Evolutionary conservation across 1,140 invertebrate species (phyloP).

Genomic region (Drosophila repletoides): DNA sequence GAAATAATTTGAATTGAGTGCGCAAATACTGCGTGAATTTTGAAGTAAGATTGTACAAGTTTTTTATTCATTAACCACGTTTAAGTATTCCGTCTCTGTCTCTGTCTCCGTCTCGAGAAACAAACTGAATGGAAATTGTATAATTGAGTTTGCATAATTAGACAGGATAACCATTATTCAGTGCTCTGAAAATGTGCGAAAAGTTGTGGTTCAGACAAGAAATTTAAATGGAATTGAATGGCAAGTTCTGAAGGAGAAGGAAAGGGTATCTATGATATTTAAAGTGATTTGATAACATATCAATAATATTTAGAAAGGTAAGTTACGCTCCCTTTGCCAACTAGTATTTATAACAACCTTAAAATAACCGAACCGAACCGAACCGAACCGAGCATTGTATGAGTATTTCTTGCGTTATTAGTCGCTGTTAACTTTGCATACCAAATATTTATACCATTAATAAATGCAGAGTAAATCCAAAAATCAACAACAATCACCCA

Average conservation of each 20-base stretch:
- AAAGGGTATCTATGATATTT: no score
- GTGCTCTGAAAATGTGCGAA: background rate
- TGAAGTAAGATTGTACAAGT: slow-evolving; percentile 40
- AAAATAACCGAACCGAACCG: no score
- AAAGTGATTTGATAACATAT: no score
- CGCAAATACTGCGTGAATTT: slow-evolving; percentile 54
- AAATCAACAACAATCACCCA: slow-evolving; percentile 32
- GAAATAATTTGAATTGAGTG: slow-evolving; percentile 75
- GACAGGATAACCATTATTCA: slow-evolving; percentile 60
- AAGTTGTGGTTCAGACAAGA: no score
- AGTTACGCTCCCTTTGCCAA: no score
- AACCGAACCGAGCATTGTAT: no score
- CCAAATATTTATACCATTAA: slow-evolving; percentile 51
- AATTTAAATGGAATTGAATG: no score
- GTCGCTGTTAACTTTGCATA: slow-evolving; percentile 42
- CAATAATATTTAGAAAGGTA: no score
- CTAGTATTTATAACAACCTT: no score
- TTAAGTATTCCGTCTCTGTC: slow-evolving; percentile 35
- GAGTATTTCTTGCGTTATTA: no score
- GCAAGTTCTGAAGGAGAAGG: no score
- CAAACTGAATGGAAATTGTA: slow-evolving; percentile 53
- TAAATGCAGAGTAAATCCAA: slow-evolving; percentile 62
- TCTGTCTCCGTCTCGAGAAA: slow-evolving; percentile 5
- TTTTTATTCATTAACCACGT: slow-evolving; percentile 32
- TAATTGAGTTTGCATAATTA: slow-evolving; percentile 79